Evolutionary conservation across 2,113 vertebrate genomes (phyloP).

Genomic region (Dipodomys ordii): DNA sequence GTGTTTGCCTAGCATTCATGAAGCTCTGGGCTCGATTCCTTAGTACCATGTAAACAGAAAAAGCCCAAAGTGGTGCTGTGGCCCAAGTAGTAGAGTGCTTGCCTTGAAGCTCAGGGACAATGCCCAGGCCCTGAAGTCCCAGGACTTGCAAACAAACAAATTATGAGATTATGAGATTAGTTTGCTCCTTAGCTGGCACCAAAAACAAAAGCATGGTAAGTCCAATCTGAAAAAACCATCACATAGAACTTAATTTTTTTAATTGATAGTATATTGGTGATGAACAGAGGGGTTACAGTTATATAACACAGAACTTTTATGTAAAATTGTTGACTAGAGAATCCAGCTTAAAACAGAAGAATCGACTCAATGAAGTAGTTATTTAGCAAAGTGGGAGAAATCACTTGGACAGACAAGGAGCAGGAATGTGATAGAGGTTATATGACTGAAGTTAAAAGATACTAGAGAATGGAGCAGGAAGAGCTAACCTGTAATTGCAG

Average conservation of each 20-base stretch:
- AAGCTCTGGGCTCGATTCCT: too few relatives aligned
- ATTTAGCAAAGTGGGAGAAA: conserved; percentile 15
- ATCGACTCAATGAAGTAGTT: not conserved
- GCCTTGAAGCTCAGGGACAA: too few relatives aligned
- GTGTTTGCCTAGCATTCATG: too few relatives aligned
- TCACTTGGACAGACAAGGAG: not conserved
- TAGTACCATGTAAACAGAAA: too few relatives aligned
- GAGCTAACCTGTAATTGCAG: not conserved
- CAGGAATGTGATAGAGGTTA: not conserved
- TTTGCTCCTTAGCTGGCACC: not conserved
- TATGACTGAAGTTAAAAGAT: not conserved
- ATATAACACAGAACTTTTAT: too few relatives aligned
- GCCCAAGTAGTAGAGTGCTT: too few relatives aligned
- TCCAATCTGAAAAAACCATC: not conserved
- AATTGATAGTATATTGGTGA: too few relatives aligned
- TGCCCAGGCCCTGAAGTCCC: too few relatives aligned
- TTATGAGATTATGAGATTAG: not conserved
- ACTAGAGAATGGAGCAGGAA: not conserved
- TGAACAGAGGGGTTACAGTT: too few relatives aligned
- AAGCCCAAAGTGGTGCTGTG: too few relatives aligned
- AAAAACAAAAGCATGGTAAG: not conserved
- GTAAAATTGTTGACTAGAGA: too few relatives aligned
- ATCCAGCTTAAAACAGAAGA: not conserved
- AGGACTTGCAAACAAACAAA: too few relatives aligned
- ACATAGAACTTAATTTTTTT: not conserved